A percentile compares a stretch with the other conserved stretches of the same genome.
phyloP scores from a whole-genome alignment of 2,888 invertebrate genomes.

The Pterostichus niger region DNA sequence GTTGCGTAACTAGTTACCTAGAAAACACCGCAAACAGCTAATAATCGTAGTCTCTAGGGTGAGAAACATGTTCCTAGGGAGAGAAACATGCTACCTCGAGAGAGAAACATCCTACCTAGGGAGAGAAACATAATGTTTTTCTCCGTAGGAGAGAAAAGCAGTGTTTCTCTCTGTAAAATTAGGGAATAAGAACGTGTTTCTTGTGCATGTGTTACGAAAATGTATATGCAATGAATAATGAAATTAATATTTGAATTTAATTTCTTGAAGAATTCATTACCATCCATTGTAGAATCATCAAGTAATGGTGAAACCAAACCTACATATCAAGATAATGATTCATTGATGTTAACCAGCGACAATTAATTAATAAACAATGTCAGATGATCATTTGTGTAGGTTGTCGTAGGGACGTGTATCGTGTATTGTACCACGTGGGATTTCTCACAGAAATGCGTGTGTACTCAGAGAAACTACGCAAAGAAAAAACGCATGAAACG shows the following conservation, averaged over 20 bases:
- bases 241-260: not conserved
- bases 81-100: no score
- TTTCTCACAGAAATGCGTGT: conserved; percentile 45
- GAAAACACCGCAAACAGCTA: no score
- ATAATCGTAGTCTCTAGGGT: no score
- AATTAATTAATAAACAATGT: conserved; percentile 56
- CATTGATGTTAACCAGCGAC: conserved; percentile 24
- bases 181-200: no score
- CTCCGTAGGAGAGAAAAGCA: no score
- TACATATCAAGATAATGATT: conserved; percentile 17
- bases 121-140: no score
- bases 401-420: not conserved
- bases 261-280: not conserved
- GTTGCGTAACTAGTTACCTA: no score
- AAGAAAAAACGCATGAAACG: conserved; percentile 50
- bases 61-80: no score
- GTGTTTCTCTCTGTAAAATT: no score
- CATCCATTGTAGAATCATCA: conserved; percentile 13
- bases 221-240: no score
- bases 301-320: conserved; percentile 12
- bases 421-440: conserved; percentile 33
- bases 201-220: no score
- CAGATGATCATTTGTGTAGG: conserved; percentile 30
- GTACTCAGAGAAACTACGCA: conserved; percentile 49
- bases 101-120: no score